Base-by-base conservation (phyloP, 2,113 vertebrate species). In the Gavialis gangeticus region DNA sequence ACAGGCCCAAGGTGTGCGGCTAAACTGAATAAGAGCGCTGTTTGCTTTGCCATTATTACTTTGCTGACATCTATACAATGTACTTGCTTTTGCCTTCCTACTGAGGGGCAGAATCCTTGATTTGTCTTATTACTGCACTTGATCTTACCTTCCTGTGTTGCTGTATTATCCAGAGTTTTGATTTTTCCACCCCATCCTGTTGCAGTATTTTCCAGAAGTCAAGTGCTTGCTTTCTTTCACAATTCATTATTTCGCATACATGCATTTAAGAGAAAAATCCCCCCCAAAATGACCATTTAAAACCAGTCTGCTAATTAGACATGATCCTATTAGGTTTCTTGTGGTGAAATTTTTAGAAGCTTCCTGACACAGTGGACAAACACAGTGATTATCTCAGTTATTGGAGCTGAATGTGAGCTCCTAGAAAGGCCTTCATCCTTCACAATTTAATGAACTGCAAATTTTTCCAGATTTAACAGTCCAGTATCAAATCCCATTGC, bases 361-460 rank as follows among this genome's bases (percentile, higher is more conserved):
- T 7, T 46, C 12, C 13, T 24, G 21, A 19, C 69, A 5, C 21
- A 73, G 46, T 24, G 55, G 57, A 7, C 1, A 4, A 54, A 25
- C 56, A 24, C 3, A 4, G 67, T 0, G 0, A 21, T 69, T 46
- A 37, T 21, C 34, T 46, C 69, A 73, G 19, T 37, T 28, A 59
- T 91, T 67, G 76, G 19, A 0, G 46, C 46, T 46, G 46, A 46
- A 46, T 28, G 0, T 2, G 75, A 46, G 46, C 46, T 34, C 87
- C 85, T 92, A 58, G 91, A 75, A 92, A 84, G 94, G 69, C 91
- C 64, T 91, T 87, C 59, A 54, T 60, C 46, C 75, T 90, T 87
- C 46, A 17, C 34, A 82, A 84, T 71, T 1, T 15, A 91, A 82
- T 95, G 46, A 71, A 60, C 82, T 71, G 76, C 12, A 46, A 7